Evolutionary conservation across 2,888 invertebrate species (phyloP).

Genomic region (Lissocephala sabroskyi): DNA sequence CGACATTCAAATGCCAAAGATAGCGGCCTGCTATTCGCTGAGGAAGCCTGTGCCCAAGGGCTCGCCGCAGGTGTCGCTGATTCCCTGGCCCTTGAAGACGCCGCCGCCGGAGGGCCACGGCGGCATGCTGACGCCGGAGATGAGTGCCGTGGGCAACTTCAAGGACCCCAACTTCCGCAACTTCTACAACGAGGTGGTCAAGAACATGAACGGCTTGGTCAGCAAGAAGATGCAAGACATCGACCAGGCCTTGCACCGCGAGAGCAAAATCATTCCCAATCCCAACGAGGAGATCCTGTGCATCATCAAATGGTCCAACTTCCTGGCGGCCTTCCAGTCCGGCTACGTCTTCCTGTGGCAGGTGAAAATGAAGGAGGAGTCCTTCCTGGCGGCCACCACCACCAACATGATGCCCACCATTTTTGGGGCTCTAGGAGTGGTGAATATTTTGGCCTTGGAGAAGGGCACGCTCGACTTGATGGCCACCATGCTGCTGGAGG

Average conservation of each 20-base stretch:
- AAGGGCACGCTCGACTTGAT: slow-evolving; percentile 49
- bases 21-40: slow-evolving; percentile 59
- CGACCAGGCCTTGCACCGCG: slow-evolving; percentile 65
- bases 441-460: slow-evolving; percentile 62
- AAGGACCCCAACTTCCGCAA: slow-evolving; percentile 29
- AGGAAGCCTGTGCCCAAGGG: slow-evolving; percentile 12
- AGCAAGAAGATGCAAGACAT: slow-evolving; percentile 71
- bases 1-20: slow-evolving; percentile 54
- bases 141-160: neutral
- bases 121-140: neutral
- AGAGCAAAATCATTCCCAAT: slow-evolving; percentile 65
- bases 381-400: slow-evolving; percentile 64
- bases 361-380: slow-evolving; percentile 50
- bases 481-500: slow-evolving; percentile 60
- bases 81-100: neutral
- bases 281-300: slow-evolving; percentile 68
- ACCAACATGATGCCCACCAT: slow-evolving; percentile 67
- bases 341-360: slow-evolving; percentile 68
- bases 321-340: slow-evolving; percentile 64
- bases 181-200: slow-evolving; percentile 62
- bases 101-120: neutral
- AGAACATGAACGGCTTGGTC: slow-evolving; percentile 67
- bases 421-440: slow-evolving; percentile 60
- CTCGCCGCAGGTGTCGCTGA: neutral
- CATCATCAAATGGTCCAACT: slow-evolving; percentile 69